Percentiles rank a stretch among this genome's conserved stretches.
Evolutionary conservation across 2,797 vertebrate genomes (phyloP).

Genomic region (Gymnoscopelus microlampas): DNA sequence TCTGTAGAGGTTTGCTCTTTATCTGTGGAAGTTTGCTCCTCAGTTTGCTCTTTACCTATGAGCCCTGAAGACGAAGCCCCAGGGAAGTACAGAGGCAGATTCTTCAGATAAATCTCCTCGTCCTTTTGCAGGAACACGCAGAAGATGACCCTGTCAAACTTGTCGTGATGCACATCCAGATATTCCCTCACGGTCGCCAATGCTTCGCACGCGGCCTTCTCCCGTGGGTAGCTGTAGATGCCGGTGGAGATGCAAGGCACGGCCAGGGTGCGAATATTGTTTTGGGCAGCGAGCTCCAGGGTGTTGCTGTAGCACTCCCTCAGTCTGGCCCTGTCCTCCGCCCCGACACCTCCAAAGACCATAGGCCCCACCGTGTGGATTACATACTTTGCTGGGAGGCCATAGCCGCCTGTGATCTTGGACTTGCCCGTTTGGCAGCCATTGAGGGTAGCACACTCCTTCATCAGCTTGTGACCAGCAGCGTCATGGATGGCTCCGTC

Average conservation of each 20-base stretch:
- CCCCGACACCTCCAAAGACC: slow-evolving; percentile 77
- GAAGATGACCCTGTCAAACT: slow-evolving; percentile 51
- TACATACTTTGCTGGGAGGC: slow-evolving; percentile 61
- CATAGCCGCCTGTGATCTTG: too few relatives aligned
- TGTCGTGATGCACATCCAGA: slow-evolving; percentile 86
- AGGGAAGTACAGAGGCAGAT: too few relatives aligned
- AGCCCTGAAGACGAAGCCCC: too few relatives aligned
- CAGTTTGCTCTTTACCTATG: too few relatives aligned
- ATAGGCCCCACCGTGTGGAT: slow-evolving; percentile 92
- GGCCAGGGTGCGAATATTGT: slow-evolving; percentile 82
- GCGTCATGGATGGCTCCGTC: too few relatives aligned
- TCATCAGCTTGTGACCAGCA: too few relatives aligned
- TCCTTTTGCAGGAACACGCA: too few relatives aligned
- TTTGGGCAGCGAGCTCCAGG: slow-evolving; percentile 74
- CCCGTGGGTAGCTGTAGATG: slow-evolving; percentile 87
- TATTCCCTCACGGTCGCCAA: slow-evolving; percentile 84
- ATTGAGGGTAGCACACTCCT: too few relatives aligned
- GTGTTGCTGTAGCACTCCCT: slow-evolving; percentile 87
- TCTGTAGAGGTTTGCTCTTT: too few relatives aligned
- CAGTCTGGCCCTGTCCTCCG: slow-evolving; percentile 78
- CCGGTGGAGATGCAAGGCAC: slow-evolving; percentile 86
- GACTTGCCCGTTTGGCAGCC: too few relatives aligned
- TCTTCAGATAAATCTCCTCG: too few relatives aligned
- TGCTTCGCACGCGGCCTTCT: slow-evolving; percentile 85
- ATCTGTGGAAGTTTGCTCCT: too few relatives aligned